Evolutionary conservation across 2,113 vertebrate species (phyloP), one percentile per base, ranked within the genome.

Genomic region (Callionymus lyra): DNA sequence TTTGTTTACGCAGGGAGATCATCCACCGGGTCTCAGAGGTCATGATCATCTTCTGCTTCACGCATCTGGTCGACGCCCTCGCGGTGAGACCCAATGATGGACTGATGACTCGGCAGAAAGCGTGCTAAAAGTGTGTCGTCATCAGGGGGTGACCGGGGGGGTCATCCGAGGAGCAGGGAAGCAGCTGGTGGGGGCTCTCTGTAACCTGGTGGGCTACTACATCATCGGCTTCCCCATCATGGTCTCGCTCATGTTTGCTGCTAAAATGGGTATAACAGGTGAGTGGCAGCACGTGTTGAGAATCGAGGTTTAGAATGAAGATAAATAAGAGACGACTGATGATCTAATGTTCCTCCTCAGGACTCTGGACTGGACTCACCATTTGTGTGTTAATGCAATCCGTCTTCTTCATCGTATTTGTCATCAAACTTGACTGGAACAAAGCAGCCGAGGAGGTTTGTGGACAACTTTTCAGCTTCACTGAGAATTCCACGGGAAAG

Each of bases 321-420:
- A 27, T 5, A 27, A 27, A 27, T 27, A 8, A 4, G 8, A 5
- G 21, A 27, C 4, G 8, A 27, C 21, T 27, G 4, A 27, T 27
- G 8, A 27, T 8, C 8, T 27, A n/a, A n/a, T n/a, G 4, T 27
- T 8, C 8, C 21, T 27, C 21, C 8, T 44, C 44, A 96, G 94
- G 94, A 16, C 73, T 98, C 3, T 96, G 94, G 93, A 60, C 69
- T 0, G 92, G 94, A 10, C 71, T 93, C 17, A 68, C 85, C 1
- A 1, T 89, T 6, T 91, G 87, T 47, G 63, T 82, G 10, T 14
- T 71, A 0, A 2, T 86, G 14, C 90, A 96, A 69, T 53, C 76
- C 0, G 3, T 60, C 10, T 88, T 86, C 53, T 94, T 93, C 41
- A 12, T 83, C 0, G 8, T 46, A 33, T 84, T 84, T 36, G 53